Evolutionary conservation across 2,888 invertebrate species (phyloP).

Genomic region (Pollenia amentaria): DNA sequence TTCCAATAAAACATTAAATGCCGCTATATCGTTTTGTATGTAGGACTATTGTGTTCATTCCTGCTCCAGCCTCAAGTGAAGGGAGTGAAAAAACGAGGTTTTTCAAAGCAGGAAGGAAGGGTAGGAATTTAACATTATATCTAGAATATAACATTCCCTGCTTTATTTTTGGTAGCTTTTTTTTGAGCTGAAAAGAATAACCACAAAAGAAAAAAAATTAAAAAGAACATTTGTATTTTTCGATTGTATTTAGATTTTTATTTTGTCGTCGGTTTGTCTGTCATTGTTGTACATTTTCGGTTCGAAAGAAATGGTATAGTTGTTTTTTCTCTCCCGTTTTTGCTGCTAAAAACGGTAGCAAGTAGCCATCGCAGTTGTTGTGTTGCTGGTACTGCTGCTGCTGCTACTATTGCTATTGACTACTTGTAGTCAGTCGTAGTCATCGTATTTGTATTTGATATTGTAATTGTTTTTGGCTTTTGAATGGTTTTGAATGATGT

Average conservation of each 20-base stretch:
- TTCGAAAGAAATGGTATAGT: constrained; percentile 52
- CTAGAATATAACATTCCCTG: constrained; percentile 47
- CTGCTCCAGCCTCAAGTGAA: not conserved
- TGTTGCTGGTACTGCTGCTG: constrained; percentile 20
- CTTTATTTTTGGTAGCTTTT: constrained; percentile 11
- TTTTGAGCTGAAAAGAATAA: constrained; percentile 2
- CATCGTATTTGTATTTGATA: constrained; percentile 59
- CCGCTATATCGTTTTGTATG: constrained; percentile 46
- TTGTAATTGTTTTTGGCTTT: constrained; percentile 77
- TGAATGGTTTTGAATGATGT: constrained; percentile 75
- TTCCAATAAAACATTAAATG: constrained; percentile 79
- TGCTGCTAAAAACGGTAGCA: constrained; percentile 46
- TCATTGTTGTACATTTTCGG: constrained; percentile 67
- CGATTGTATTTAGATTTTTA: constrained; percentile 72
- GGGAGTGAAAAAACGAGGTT: not conserved
- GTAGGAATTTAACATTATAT: constrained; percentile 36
- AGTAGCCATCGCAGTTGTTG: constrained; percentile 54
- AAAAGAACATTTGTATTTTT: constrained; percentile 50
- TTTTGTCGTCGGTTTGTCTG: constrained; percentile 76
- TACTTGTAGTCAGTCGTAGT: constrained; percentile 30
- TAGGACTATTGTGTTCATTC: constrained; percentile 23
- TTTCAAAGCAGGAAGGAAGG: not conserved
- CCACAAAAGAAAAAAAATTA: not conserved
- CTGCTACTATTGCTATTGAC: constrained; percentile 45
- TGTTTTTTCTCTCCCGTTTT: constrained; percentile 13